phyloP scores from a whole-genome alignment of 30 jellyfish, hydroid and myxozoan species.

The Chrysaora quinquecirrha region DNA sequence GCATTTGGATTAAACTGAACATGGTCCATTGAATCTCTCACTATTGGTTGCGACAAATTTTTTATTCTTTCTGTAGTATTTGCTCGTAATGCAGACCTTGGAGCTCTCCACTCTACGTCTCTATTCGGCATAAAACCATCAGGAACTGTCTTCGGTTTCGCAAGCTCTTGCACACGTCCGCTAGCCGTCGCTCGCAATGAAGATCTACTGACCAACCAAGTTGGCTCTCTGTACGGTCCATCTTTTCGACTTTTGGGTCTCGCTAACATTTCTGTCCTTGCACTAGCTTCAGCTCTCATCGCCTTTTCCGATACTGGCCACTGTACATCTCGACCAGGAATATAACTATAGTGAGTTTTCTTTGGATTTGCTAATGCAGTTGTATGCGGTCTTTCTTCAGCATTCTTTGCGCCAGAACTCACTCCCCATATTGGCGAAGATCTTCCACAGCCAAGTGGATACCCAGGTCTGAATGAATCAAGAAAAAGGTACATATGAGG shows the following conservation, averaged over 20 bases:
- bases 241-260: conserved; percentile 85
- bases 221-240: conserved; percentile 70
- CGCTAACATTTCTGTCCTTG: conserved; percentile 72
- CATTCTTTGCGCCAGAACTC: conserved; percentile 69
- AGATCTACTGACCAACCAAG: conserved; percentile 74
- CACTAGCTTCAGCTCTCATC: conserved; percentile 50
- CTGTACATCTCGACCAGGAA: conserved; percentile 85
- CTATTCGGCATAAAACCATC: conserved; percentile 79
- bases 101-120: conserved; percentile 85
- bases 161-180: conserved; percentile 77
- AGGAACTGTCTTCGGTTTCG: conserved; percentile 76
- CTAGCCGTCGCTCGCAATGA: conserved; percentile 64
- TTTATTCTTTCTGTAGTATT: conserved; percentile 69
- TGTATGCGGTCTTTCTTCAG: conserved; percentile 46
- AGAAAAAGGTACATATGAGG: background rate
- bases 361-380: conserved; percentile 78
- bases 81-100: conserved; percentile 71
- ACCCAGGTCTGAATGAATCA: conserved; percentile 47
- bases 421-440: conserved; percentile 96
- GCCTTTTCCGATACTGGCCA: conserved; percentile 88
- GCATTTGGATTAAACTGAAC: conserved; percentile 98
- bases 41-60: conserved; percentile 75
- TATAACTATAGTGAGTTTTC: conserved; percentile 62
- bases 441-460: conserved; percentile 95
- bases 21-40: conserved; percentile 92